phyloP scores from a whole-genome alignment of 2,113 vertebrate species.

The Caranx melampygus region DNA sequence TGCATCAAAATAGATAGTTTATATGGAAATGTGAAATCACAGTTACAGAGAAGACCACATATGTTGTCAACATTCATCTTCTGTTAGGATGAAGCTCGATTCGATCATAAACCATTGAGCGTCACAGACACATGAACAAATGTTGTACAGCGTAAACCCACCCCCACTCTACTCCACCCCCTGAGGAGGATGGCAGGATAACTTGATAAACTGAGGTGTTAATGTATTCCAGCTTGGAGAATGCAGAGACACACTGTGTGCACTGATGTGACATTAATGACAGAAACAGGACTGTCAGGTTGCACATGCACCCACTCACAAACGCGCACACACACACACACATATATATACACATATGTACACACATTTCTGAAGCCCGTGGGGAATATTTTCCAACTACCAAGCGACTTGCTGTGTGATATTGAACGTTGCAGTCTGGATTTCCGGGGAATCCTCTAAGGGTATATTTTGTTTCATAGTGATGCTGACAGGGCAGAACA shows the following conservation, averaged over 20 bases:
- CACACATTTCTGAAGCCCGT: slow-evolving; percentile 37
- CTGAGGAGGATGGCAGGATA: slow-evolving; percentile 39
- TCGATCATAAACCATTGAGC: slow-evolving; percentile 26
- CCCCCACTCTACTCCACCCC: slow-evolving; percentile 50
- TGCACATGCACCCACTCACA: slow-evolving; percentile 40
- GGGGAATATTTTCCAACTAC: slow-evolving; percentile 49
- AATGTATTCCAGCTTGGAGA: slow-evolving; percentile 70
- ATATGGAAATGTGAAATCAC: slow-evolving; percentile 18
- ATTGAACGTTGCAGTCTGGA: slow-evolving; percentile 29
- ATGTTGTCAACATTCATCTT: neutral
- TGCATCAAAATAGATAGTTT: slow-evolving; percentile 11
- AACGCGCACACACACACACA: slow-evolving; percentile 13
- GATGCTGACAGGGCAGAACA: slow-evolving; percentile 60
- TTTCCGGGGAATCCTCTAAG: slow-evolving; percentile 43
- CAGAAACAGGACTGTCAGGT: slow-evolving; percentile 56
- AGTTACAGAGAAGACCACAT: neutral
- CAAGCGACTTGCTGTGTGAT: slow-evolving; percentile 31
- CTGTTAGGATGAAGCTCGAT: slow-evolving; percentile 5
- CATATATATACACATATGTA: slow-evolving; percentile 20
- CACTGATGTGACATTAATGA: slow-evolving; percentile 73
- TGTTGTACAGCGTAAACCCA: slow-evolving; percentile 35
- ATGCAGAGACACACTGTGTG: slow-evolving; percentile 58
- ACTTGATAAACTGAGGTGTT: slow-evolving; percentile 69
- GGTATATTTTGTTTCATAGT: slow-evolving; percentile 51
- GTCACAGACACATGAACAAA: slow-evolving; percentile 44